A percentile compares a stretch with the other conserved stretches of the same genome.
These are phyloP conservation scores for Geotrypetes seraphini DNA, from an alignment of 2,797 vertebrate species.

Conservation along the genomic window DNA sequence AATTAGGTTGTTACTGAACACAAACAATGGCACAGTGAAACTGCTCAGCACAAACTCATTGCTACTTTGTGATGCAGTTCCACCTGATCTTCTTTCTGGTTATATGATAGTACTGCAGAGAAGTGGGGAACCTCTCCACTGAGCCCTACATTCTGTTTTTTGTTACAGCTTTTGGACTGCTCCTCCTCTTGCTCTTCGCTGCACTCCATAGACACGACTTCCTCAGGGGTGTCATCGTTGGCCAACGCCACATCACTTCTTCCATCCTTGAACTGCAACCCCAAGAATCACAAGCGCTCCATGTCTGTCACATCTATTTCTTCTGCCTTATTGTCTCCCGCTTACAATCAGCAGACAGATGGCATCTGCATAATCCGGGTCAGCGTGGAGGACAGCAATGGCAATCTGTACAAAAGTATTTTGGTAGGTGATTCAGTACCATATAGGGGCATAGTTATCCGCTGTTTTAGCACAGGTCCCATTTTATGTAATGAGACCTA, in stretches of 20 bases:
- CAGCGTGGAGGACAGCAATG: slow-evolving; percentile 71
- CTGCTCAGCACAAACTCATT: too few relatives aligned
- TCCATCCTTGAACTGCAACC: slow-evolving; percentile 30
- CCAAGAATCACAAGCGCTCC: slow-evolving; percentile 58
- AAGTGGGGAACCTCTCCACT: too few relatives aligned
- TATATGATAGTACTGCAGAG: too few relatives aligned
- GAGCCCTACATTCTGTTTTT: too few relatives aligned
- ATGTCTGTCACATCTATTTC: slow-evolving; percentile 47
- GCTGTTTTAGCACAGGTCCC: fast-evolving
- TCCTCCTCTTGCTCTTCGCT: slow-evolving; percentile 68
- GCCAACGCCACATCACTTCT: slow-evolving; percentile 28
- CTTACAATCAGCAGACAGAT: slow-evolving; percentile 78
- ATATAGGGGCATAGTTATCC: fast-evolving
- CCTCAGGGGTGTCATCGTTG: slow-evolving; percentile 44
- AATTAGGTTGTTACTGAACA: too few relatives aligned
- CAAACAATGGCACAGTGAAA: too few relatives aligned
- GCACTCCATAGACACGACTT: slow-evolving; percentile 69
- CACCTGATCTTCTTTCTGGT: too few relatives aligned
- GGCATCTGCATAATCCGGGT: slow-evolving; percentile 80
- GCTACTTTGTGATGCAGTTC: too few relatives aligned
- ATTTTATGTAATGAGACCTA: too few relatives aligned
- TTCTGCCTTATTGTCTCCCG: slow-evolving; percentile 47
- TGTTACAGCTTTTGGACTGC: slow-evolving; percentile 64
- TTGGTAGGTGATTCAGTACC: slow-evolving; percentile 52
- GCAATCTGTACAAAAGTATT: slow-evolving; percentile 92